Percentiles rank a stretch among this genome's conserved stretches.
Conservation (phyloP, 2,888 invertebrate species). For the Xestia xanthographa region DNA sequence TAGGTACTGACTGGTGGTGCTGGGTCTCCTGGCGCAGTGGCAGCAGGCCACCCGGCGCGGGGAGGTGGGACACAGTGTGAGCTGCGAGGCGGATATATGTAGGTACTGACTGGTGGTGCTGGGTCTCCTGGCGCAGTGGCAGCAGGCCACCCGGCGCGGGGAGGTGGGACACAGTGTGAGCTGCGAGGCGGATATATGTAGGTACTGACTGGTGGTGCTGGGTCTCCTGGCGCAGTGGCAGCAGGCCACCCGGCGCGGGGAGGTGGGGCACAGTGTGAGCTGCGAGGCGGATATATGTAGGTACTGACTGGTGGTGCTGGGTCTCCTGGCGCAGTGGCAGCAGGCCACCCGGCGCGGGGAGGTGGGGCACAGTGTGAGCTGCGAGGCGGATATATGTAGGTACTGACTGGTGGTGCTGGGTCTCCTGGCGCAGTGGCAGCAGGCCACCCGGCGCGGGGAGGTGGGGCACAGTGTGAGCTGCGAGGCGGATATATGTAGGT, state of each 20-base stretch:
- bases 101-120: constrained; percentile 71
- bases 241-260: constrained; percentile 77
- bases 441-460: constrained; percentile 77
- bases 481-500: no score
- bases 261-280: constrained; percentile 86
- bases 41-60: constrained; percentile 77
- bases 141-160: constrained; percentile 76
- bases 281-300: no score
- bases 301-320: constrained; percentile 71
- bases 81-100: constrained; percentile 84
- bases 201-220: constrained; percentile 71
- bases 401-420: constrained; percentile 71
- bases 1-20: constrained; percentile 72
- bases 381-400: no score
- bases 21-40: constrained; percentile 71
- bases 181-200: no score
- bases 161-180: constrained; percentile 86
- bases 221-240: constrained; percentile 73
- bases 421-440: constrained; percentile 73
- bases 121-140: constrained; percentile 72
- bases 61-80: constrained; percentile 86
- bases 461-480: constrained; percentile 87
- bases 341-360: constrained; percentile 78
- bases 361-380: constrained; percentile 86
- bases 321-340: constrained; percentile 73